Percentiles rank a stretch among this genome's conserved stretches.
These are phyloP conservation scores for Dipodomys ordii DNA, from an alignment of 2,113 vertebrate genomes.

Conservation along the genomic window DNA sequence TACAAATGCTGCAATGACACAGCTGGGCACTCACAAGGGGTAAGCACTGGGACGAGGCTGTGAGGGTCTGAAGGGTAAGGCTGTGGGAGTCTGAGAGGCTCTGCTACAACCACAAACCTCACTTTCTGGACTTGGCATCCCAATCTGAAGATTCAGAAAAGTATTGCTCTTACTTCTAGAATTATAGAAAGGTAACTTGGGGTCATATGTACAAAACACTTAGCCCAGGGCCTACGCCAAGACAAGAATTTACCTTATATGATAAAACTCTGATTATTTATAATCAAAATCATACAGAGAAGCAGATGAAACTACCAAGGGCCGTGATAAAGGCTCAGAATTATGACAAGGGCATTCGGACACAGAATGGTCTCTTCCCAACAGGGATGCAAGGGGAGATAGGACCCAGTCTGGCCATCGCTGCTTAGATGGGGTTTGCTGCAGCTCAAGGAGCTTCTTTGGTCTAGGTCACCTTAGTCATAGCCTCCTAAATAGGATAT, in stretches of 20 bases:
- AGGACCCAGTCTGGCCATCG: background rate
- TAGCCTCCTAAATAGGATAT: background rate
- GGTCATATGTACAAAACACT: background rate
- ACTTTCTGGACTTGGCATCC: background rate
- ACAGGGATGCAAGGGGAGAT: accelerated
- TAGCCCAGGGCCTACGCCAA: background rate
- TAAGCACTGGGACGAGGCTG: accelerated
- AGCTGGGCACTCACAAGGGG: background rate
- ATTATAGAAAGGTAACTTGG: background rate
- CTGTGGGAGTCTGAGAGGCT: background rate
- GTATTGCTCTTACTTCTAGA: background rate
- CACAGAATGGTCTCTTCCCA: accelerated
- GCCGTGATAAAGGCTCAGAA: background rate
- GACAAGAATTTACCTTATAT: background rate
- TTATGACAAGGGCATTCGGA: background rate
- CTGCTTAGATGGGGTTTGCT: accelerated
- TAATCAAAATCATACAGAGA: background rate
- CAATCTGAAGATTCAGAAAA: background rate
- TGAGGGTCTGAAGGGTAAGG: no score
- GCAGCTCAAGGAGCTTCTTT: accelerated
- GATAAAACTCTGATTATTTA: background rate
- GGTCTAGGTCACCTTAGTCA: no score
- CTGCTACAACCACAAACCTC: no score
- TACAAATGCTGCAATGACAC: accelerated
- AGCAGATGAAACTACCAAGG: background rate